Percentiles rank a stretch among this genome's conserved stretches.
Conservation (phyloP, 2,113 vertebrate genomes). For the Bujurquina vittata region DNA sequence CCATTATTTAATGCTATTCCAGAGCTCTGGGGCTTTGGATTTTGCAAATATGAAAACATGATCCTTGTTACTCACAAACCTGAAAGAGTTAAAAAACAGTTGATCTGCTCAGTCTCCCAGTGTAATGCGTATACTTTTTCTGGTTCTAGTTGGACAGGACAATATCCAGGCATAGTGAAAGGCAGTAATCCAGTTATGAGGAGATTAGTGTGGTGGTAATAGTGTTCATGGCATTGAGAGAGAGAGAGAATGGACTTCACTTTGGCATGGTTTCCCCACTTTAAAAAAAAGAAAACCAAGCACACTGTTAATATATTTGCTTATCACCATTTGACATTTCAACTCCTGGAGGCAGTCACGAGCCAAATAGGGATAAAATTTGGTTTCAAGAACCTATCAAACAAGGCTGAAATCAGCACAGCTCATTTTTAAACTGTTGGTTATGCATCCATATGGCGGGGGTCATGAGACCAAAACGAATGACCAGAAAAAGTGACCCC, state of each 20-base stretch:
- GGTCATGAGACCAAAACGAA: slow-evolving; percentile 12
- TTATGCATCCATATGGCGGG: not conserved
- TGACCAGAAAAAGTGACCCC: slow-evolving; percentile 13
- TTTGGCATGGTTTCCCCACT: not conserved
- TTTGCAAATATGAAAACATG: not conserved
- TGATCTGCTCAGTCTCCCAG: not conserved
- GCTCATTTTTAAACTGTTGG: not conserved
- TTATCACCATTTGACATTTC: no score
- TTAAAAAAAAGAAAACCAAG: not conserved
- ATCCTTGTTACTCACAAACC: not conserved
- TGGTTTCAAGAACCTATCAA: slow-evolving; percentile 50
- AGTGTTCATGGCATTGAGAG: not conserved
- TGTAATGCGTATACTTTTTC: not conserved
- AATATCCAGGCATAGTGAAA: not conserved
- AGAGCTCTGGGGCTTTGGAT: not conserved
- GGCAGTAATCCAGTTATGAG: slow-evolving; percentile 3
- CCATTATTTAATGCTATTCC: not conserved
- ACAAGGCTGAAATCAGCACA: slow-evolving; percentile 11
- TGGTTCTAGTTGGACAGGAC: not conserved
- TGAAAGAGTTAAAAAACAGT: not conserved
- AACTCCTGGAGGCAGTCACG: not conserved
- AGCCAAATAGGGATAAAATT: slow-evolving; percentile 44
- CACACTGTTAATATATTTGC: not conserved
- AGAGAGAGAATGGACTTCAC: not conserved
- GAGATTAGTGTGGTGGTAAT: not conserved